Evolutionary conservation across 2,888 invertebrate species (phyloP).

Genomic region (Diogma glabrata): DNA sequence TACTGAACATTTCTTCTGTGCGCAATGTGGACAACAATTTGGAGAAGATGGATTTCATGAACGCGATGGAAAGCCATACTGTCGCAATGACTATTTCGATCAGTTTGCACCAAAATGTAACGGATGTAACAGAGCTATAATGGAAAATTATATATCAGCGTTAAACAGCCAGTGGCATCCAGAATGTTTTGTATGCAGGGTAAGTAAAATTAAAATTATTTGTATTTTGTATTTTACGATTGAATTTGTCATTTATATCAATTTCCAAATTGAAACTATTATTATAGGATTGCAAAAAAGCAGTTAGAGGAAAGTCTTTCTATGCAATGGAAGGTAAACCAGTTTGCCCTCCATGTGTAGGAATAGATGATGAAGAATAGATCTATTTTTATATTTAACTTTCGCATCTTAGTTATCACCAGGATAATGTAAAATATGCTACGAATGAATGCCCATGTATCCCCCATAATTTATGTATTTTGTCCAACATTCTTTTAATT

Average conservation of each 20-base stretch:
- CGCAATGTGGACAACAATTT: conserved; percentile 92
- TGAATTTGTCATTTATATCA: conserved; percentile 12
- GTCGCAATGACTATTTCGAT: conserved; percentile 90
- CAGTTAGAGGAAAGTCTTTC: conserved; percentile 91
- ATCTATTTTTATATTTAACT: no score
- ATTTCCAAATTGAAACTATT: conserved; percentile 15
- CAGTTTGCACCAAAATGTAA: conserved; percentile 98
- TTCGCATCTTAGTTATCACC: no score
- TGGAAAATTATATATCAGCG: conserved; percentile 97
- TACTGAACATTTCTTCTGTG: conserved; percentile 97
- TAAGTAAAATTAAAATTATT: conserved; percentile 41
- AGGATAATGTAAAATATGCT: no score
- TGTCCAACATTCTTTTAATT: no score
- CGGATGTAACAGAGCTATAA: conserved; percentile 89
- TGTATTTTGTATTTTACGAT: conserved; percentile 12
- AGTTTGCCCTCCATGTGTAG: conserved; percentile 87
- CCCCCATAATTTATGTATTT: no score
- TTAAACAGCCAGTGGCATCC: conserved; percentile 97
- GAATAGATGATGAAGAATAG: conserved; percentile 74
- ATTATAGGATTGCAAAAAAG: conserved; percentile 81
- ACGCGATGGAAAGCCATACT: conserved; percentile 89
- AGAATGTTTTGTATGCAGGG: conserved; percentile 97
- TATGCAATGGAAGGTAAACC: conserved; percentile 96
- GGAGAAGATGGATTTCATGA: conserved; percentile 98
- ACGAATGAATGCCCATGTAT: no score